These are phyloP conservation scores for Telmatherina bonti DNA, from an alignment of 2,797 vertebrate genomes.

Conservation along the genomic window DNA sequence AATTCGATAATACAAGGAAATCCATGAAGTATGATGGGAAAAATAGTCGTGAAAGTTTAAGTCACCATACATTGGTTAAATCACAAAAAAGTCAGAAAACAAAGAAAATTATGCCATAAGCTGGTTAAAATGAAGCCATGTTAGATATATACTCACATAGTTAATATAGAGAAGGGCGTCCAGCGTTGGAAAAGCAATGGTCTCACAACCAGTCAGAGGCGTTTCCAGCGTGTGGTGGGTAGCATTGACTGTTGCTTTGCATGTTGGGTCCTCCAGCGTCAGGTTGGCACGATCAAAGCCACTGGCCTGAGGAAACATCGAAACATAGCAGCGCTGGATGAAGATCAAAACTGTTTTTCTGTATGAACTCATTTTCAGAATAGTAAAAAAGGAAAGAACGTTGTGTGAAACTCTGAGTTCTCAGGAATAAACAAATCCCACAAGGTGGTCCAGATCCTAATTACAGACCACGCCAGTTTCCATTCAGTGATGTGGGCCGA, in stretches of 20 bases:
- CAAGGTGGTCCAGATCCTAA: slow-evolving; percentile 71
- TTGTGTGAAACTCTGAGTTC: slow-evolving; percentile 53
- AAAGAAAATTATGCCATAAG: neutral
- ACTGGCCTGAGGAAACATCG: slow-evolving; percentile 80
- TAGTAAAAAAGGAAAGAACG: slow-evolving; percentile 22
- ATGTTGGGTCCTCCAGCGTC: slow-evolving; percentile 90
- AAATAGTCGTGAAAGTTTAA: no score
- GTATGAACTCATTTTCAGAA: slow-evolving; percentile 59
- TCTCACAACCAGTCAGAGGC: slow-evolving; percentile 86
- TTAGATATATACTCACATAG: slow-evolving; percentile 86
- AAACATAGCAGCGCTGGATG: slow-evolving; percentile 39
- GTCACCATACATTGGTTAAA: no score
- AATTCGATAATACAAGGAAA: neutral
- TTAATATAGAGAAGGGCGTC: slow-evolving; percentile 88
- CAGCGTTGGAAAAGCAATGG: slow-evolving; percentile 70
- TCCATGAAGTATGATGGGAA: neutral
- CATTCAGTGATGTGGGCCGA: slow-evolving; percentile 78
- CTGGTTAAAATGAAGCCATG: neutral
- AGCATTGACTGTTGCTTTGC: slow-evolving; percentile 90
- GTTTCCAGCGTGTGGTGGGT: slow-evolving; percentile 97
- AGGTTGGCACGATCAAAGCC: slow-evolving; percentile 87
- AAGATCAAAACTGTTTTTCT: slow-evolving; percentile 42
- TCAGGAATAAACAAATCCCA: slow-evolving; percentile 73
- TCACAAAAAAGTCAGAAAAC: neutral
- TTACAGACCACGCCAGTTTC: slow-evolving; percentile 69